phyloP scores from a whole-genome alignment of 2,113 vertebrate genomes.

The Stegastes partitus region DNA sequence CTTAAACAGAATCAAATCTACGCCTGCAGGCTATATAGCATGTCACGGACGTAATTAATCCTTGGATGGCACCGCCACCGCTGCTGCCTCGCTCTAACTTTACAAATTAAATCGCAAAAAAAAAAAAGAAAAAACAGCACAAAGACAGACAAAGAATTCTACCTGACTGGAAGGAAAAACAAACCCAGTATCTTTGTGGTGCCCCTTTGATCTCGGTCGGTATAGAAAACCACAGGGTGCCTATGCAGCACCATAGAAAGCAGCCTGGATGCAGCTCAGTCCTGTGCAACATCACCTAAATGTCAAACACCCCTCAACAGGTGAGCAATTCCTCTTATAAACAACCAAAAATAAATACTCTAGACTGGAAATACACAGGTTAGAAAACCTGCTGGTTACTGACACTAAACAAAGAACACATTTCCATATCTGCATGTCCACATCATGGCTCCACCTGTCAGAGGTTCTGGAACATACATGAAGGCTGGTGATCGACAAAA shows the following conservation, averaged over 20 bases:
- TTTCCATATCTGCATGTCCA: too few relatives aligned
- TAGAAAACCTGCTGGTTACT: too few relatives aligned
- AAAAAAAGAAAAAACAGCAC: conserved; percentile 4
- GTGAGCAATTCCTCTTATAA: too few relatives aligned
- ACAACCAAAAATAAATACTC: too few relatives aligned
- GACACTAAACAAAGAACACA: too few relatives aligned
- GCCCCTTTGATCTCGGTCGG: conserved; percentile 10
- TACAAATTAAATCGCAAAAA: conserved; percentile 15
- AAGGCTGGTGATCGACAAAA: too few relatives aligned
- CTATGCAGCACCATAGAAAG: conserved; percentile 34
- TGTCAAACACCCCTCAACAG: too few relatives aligned
- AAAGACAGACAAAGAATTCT: conserved; percentile 29
- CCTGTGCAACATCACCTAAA: too few relatives aligned
- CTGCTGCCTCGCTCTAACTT: conserved; percentile 17
- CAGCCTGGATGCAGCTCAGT: background rate
- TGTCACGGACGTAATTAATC: conserved; percentile 71
- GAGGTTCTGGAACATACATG: too few relatives aligned
- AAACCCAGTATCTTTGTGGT: background rate
- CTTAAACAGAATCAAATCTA: conserved; percentile 69
- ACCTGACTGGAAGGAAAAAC: conserved; percentile 14
- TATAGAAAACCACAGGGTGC: conserved; percentile 22
- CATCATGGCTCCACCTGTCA: too few relatives aligned
- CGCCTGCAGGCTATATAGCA: conserved; percentile 56
- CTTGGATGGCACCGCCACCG: conserved; percentile 25
- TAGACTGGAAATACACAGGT: too few relatives aligned